Percentiles rank a stretch among this genome's conserved stretches.
Conservation (phyloP, 2,797 vertebrate genomes). For the Danionella dracula region DNA sequence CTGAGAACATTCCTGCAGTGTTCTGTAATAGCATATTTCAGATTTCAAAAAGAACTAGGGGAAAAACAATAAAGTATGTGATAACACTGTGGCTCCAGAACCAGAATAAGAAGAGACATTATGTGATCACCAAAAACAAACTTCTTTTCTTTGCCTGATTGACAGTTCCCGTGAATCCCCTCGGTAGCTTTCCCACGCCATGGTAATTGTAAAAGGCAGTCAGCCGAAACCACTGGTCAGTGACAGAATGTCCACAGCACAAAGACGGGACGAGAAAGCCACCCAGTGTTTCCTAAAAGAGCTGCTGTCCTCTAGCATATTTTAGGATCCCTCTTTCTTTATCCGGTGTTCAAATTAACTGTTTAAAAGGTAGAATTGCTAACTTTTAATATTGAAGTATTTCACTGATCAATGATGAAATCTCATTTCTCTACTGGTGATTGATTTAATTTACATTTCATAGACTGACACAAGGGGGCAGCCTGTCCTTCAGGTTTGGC, state of each 20-base stretch:
- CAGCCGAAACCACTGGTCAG: constrained; percentile 66
- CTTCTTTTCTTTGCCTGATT: constrained; percentile 53
- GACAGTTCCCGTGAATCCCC: constrained; percentile 61
- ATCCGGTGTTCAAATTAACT: too few species aligned
- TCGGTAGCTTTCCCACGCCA: constrained; percentile 63
- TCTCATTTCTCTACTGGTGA: too few species aligned
- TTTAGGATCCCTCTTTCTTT: constrained; percentile 40
- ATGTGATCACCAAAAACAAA: constrained; percentile 33
- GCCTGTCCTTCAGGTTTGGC: constrained; percentile 48
- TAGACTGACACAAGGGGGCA: constrained; percentile 52
- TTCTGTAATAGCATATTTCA: constrained; percentile 30
- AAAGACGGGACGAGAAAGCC: constrained; percentile 57
- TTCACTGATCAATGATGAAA: too few species aligned
- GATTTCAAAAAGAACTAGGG: constrained; percentile 22
- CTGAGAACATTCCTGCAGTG: constrained; percentile 38
- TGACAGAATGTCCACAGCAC: constrained; percentile 52
- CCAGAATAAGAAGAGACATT: constrained; percentile 32
- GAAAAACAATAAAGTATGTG: constrained; percentile 10
- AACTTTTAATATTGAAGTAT: too few species aligned
- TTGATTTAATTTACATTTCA: not conserved
- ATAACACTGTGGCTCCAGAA: constrained; percentile 14
- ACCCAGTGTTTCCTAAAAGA: constrained; percentile 50
- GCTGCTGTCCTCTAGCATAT: constrained; percentile 40
- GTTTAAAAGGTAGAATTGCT: too few species aligned
- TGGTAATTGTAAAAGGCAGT: constrained; percentile 59